Base-by-base conservation (phyloP, 2,113 vertebrate genomes). In the Anguilla japonica region DNA sequence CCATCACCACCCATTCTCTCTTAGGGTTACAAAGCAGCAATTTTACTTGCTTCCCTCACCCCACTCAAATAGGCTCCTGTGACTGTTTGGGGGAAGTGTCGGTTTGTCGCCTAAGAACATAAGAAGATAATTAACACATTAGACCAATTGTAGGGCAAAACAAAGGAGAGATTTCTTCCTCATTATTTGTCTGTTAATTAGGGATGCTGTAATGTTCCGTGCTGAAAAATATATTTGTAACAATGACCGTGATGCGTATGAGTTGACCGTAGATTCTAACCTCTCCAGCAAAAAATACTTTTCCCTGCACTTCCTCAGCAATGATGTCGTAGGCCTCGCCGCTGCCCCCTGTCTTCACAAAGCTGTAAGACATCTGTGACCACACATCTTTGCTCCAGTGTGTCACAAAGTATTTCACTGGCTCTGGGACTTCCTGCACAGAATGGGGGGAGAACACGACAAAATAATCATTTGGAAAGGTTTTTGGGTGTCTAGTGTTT, bases 281-380 rank as follows among this genome's bases (percentile, higher is more conserved):
- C 96, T 99, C 98, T 0, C 98, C 98, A 83, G 98, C 98, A 71
- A 99, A 99, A 91, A 97, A 99, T 39, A 99, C 7, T 87, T 96
- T 98, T 84, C 97, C 97, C 90, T 99, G 97, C 82, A 99, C 92
- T 84, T 99, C 98, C 91, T 99, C 98, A 50, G 98, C 98, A 4
- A 99, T 94, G 90, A 98, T 95, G 83, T 99, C 98, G 0, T 99
- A 99, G 84, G 98, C 98, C 93, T 99, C 98, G 0, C 98, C 98
- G 0, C 97, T 99, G 83, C 98, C 98, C 4, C 98, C 97, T 0
- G 97, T 98, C 94, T 97, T 99, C 87, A 99, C 98, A 81, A 98
- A 99, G 89, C 97, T 99, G 89, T 99, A 99, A 0, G 98, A 98
- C 98, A 99, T 99, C 94, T 98, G 98, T 57, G 98, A 96, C 98